Evolutionary conservation across 1,140 invertebrate species (phyloP), one percentile per base, ranked within the genome.

Genomic region (Oryzaephilus surinamensis): DNA sequence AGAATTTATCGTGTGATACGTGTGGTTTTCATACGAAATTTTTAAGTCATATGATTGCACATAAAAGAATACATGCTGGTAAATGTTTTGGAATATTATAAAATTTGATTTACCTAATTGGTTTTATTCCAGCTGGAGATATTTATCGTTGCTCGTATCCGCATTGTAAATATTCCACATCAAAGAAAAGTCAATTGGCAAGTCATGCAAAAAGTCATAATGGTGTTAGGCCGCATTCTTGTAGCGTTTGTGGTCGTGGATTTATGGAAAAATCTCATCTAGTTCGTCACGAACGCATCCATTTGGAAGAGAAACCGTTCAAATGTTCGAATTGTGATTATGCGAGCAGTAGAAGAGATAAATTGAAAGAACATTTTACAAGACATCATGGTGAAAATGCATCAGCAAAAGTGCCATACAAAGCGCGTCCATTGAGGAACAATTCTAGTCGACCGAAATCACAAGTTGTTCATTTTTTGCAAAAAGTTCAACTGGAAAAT

Each of bases 201-300:
- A 71, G 71, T 34, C 78, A 81, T 60, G 67, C 76, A 50, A 65
- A 76, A 38, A 71, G 66, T 35, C 77, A 79, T 55, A 67, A 74
- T 24, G 73, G 72, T 17, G 69, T 77, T 14, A 60, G 77, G n/a
- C 69, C 71, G 6, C 74, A 77, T 58, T 62, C 66, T 13, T 81
- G 79, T 54, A 54, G 61, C 20, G 64, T 67, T 10, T 81, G 79
- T 57, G 69, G 73, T 3, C 66, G 76, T 32, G 68, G 69, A 6
- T 81, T 81, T 46, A 70, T 79, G 45, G 78, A 81, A 51, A 77
- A 75, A 44, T 75, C 72, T 19, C 79, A 81, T 59, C 55, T 82
- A 12, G 70, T 69, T 12, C 57, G 66, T 10, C 79, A 82, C 54
- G 72, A 78, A 50, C 58, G 72, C 19, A 76, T 79, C 31, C 79